Conservation (phyloP, 2,113 vertebrate species). For the Gnathonemus longibarbis region DNA sequence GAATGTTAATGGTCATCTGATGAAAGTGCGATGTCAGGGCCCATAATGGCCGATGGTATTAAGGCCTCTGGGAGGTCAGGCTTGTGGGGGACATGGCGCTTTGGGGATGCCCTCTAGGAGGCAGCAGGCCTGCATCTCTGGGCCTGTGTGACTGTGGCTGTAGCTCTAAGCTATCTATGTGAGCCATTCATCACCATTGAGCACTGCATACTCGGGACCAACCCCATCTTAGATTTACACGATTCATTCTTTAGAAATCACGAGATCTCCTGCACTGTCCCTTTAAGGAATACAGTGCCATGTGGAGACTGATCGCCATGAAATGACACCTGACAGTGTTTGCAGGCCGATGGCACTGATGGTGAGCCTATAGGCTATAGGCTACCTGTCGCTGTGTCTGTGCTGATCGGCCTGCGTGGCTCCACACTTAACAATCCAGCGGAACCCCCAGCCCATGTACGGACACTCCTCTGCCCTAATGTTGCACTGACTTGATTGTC, state of each 20-base stretch:
- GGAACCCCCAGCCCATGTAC: background rate
- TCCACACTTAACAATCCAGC: background rate
- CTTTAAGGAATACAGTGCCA: background rate
- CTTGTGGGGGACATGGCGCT: background rate
- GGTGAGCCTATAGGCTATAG: background rate
- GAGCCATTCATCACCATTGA: background rate
- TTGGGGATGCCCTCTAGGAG: background rate
- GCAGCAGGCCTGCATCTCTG: background rate
- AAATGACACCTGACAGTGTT: background rate
- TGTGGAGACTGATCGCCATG: background rate
- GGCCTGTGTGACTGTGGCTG: background rate
- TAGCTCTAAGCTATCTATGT: background rate
- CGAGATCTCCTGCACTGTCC: background rate
- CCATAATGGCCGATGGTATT: background rate
- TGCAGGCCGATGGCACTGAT: background rate
- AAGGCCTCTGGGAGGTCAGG: background rate
- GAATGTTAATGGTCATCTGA: slow-evolving; percentile 1
- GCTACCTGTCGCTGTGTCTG: background rate
- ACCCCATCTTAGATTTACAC: background rate
- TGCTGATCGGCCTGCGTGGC: background rate
- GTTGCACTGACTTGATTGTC: background rate
- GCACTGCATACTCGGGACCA: background rate
- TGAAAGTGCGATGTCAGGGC: background rate
- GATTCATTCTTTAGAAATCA: background rate
- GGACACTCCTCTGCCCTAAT: background rate